A percentile compares a stretch with the other conserved stretches of the same genome.
Conservation (phyloP, 2,113 vertebrate species). For the Poicephalus meyeri region DNA sequence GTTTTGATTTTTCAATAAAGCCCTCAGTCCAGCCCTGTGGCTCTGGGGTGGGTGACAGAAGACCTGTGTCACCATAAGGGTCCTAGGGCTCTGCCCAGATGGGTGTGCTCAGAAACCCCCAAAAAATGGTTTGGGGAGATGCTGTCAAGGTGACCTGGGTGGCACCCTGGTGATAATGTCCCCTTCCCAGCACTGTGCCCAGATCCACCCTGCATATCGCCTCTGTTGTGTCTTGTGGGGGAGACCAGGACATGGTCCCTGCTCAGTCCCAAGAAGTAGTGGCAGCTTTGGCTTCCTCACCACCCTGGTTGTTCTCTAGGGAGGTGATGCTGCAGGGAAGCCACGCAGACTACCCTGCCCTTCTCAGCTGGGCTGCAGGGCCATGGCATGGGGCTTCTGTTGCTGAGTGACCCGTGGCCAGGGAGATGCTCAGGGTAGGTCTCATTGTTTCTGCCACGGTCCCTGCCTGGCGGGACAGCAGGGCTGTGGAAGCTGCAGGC, state of each 20-base stretch:
- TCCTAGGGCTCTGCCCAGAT: neutral
- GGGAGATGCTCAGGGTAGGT: neutral
- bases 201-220: too few species aligned
- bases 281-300: neutral
- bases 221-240: neutral
- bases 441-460: neutral
- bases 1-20: slow-evolving; percentile 77
- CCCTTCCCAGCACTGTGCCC: neutral
- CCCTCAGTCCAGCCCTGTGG: slow-evolving; percentile 33
- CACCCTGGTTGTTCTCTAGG: accelerated
- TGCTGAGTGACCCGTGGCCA: neutral
- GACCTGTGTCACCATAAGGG: neutral
- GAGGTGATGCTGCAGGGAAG: neutral
- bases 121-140: neutral
- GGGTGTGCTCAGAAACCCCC: neutral
- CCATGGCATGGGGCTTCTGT: neutral
- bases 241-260: neutral
- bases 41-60: neutral
- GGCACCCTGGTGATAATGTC: neutral
- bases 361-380: neutral
- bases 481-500: neutral
- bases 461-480: neutral
- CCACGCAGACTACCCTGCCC: neutral
- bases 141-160: neutral
- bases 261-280: too few species aligned